Evolutionary conservation across 2,113 vertebrate species (phyloP).

Genomic region (Rhea americana): DNA sequence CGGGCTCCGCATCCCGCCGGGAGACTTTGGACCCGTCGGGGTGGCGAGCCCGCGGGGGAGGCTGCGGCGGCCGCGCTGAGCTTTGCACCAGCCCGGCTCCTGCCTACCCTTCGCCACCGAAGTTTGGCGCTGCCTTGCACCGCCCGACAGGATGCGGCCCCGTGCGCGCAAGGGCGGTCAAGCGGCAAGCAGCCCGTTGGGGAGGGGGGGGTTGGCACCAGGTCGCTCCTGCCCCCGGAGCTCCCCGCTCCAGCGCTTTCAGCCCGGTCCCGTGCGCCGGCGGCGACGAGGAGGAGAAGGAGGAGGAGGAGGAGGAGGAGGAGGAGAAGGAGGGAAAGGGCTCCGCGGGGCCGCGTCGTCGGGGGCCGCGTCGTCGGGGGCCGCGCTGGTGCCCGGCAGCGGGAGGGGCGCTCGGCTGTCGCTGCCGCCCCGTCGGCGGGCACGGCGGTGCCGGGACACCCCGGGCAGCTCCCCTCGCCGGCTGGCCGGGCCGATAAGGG

Average conservation of each 20-base stretch:
- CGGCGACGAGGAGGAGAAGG: no score
- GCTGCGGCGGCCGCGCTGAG: neutral
- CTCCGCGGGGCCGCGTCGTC: neutral
- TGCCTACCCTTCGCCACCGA: neutral
- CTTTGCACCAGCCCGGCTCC: neutral
- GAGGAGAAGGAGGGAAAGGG: no score
- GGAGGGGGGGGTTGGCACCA: no score
- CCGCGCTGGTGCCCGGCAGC: no score
- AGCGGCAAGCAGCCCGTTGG: neutral
- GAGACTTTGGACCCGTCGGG: neutral
- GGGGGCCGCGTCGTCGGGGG: neutral
- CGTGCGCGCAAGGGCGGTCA: neutral
- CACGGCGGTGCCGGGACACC: neutral
- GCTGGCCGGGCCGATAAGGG: conserved; percentile 15
- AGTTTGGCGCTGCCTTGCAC: neutral
- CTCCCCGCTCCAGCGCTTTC: neutral
- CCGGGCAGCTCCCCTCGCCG: neutral
- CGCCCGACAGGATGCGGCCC: conserved; percentile 1
- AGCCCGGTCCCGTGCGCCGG: no score
- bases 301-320: no score
- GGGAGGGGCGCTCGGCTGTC: neutral
- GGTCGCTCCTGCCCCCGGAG: no score
- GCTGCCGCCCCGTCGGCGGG: neutral
- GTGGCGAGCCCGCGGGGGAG: neutral
- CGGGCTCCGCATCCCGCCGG: neutral